Base-by-base conservation (phyloP, 35 echinoderm and acorn worm genomes). In the Apostichopus japonicus region DNA sequence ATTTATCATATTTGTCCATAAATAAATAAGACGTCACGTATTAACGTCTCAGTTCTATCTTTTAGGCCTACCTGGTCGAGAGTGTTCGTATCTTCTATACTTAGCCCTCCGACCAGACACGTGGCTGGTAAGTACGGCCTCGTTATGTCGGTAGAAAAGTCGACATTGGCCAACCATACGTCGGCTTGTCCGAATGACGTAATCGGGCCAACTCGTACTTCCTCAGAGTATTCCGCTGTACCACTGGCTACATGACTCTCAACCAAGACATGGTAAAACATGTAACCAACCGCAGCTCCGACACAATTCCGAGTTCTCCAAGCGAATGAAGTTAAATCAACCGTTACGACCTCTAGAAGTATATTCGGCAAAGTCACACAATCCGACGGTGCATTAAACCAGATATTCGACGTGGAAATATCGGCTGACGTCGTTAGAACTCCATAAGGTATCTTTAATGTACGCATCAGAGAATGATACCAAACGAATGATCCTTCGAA, bases 401-500 rank as follows among this genome's bases (percentile, higher is more conserved):
- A 90, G 8, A 65, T 6, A 21, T 90, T 77, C 21, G 62, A 53
- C 1, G 21, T 33, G 27, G 88, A 90, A 53, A 65, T 7, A 1
- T 61, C 88, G 44, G 88, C 65, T 15, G 65, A 90, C 9, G 88
- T 90, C 13, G 88, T 90, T 1, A 90, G 52, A 7, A 59, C 71
- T n/a, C 10, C 88, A 55, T 77, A 90, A 17, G 88, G 88, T 15
- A 90, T 2, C 4, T 90, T 53, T 16, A 90, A 59, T 53, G 21
- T 72, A 53, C 76, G 88, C n/a, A 90, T 55, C n/a, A 90, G 72
- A 1, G 65, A 14, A 77, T 90, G 72, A 16, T 72, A 53, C 88
- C 88, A 90, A 14, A 76, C 4, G 56, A 90, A 90, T 13, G 59
- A 72, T 10, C 88, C 88, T 90, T 90, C 88, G 52, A 90, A 72